Evolutionary conservation across 2,113 vertebrate genomes (phyloP), one percentile per base, ranked within the genome.

Genomic region (Nycticorax nycticorax): DNA sequence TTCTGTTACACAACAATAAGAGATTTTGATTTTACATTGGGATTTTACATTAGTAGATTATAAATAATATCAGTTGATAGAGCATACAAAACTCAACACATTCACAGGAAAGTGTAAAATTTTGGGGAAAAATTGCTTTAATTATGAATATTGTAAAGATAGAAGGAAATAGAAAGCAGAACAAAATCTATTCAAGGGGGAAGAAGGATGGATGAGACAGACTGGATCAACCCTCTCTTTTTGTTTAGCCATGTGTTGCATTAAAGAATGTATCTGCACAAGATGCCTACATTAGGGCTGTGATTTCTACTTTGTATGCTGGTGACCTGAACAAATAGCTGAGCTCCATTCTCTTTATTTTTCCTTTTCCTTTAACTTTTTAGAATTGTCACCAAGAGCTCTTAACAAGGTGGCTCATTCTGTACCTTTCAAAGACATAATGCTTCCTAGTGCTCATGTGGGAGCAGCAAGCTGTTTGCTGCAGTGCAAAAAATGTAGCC

Each of bases 271-370:
- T 60, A 75, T 85, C 60, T 82, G 39, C 76, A 85, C 76, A 55
- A 74, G 80, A 85, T 73, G 69, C 60, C 84, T 85, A 10, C 35
- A 12, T 81, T 68, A 89, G 57, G n/a, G 66, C 69, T 78, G 72
- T 57, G 76, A 39, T 85, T 93, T 60, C 85, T 79, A 10, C 66
- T 94, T 87, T 72, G 66, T 89, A 32, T 75, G 73, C 86, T 91
- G 74, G 27, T 94, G 86, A 93, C 80, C 80, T 84, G 94, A 94
- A 96, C 68, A 87, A 93, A 87, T n/a, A 85, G 80, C 66, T 85
- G 86, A 87, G 60, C 66, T 92, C 1, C 3, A 53, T 66, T 94
- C 71, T 87, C 87, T 62, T 78, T 92, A 56, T 62, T 88, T 47
- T 92, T 88, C 55, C 60, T 75, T 69, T 88, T 92, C 80, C 84